A percentile compares a stretch with the other conserved stretches of the same genome.
These are phyloP conservation scores for Helogale parvula DNA, from an alignment of 2,113 vertebrate genomes.

Conservation along the genomic window DNA sequence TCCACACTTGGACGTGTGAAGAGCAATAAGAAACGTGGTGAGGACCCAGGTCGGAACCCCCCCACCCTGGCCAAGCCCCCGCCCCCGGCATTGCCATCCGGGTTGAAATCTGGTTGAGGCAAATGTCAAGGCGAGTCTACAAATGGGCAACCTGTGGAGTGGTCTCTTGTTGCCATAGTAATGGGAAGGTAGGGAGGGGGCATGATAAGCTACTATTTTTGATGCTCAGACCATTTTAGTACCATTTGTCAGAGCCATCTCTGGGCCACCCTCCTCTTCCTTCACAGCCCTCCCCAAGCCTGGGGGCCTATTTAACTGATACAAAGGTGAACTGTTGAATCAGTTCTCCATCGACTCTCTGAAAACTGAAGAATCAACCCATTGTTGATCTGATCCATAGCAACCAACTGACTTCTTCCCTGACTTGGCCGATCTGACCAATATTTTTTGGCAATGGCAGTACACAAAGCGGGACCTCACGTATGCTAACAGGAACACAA, in stretches of 20 bases:
- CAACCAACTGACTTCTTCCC: neutral
- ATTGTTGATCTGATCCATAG: neutral
- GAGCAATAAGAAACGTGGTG: neutral
- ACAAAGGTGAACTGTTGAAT: neutral
- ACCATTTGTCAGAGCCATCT: neutral
- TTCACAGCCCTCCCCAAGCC: neutral
- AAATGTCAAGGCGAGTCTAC: neutral
- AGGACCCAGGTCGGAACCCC: neutral
- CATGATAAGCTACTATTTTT: neutral
- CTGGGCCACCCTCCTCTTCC: neutral
- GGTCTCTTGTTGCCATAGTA: neutral
- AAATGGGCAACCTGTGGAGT: neutral
- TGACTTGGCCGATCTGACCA: neutral
- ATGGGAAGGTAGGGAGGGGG: neutral
- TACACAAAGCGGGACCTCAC: neutral
- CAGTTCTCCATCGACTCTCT: neutral
- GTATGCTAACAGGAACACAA: neutral
- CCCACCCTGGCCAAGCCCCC: fast-evolving
- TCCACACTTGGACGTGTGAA: neutral
- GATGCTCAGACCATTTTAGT: neutral
- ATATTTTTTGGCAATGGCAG: neutral
- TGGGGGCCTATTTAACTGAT: neutral
- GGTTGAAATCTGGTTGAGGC: neutral
- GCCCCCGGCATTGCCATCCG: neutral
- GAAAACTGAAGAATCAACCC: neutral